phyloP scores from a whole-genome alignment of 2,888 invertebrate genomes.

The Andricus curvator region DNA sequence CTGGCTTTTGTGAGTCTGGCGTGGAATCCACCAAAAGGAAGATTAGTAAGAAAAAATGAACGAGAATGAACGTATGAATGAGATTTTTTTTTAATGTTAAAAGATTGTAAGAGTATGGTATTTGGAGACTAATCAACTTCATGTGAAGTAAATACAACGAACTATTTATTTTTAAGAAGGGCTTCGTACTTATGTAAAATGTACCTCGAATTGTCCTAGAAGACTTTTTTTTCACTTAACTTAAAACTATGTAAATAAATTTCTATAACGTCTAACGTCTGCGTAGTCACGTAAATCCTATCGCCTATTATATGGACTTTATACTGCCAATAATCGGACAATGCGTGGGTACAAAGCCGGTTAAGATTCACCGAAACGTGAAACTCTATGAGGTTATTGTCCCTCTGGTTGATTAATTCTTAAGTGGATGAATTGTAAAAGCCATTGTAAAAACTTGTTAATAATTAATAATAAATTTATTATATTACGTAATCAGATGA shows the following conservation, averaged over 20 bases:
- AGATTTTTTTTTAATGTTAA: background rate
- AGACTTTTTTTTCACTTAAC: background rate
- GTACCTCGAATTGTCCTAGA: background rate
- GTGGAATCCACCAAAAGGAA: too few species aligned
- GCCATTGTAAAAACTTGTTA: constrained; percentile 74
- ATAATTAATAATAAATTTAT: constrained; percentile 74
- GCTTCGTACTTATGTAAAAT: constrained; percentile 5
- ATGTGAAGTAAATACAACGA: constrained; percentile 26
- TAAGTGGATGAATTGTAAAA: constrained; percentile 63
- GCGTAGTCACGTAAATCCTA: background rate
- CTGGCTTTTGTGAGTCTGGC: too few species aligned
- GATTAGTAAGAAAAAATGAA: background rate
- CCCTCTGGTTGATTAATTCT: constrained; percentile 69
- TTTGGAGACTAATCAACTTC: constrained; percentile 1
- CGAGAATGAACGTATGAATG: background rate
- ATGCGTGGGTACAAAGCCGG: constrained; percentile 15
- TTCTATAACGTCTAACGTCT: background rate
- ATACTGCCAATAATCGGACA: constrained; percentile 35
- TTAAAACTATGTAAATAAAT: constrained; percentile 22
- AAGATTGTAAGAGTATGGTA: background rate
- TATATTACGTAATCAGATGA: constrained; percentile 62
- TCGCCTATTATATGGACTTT: constrained; percentile 7
- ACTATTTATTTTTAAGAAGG: constrained; percentile 14
- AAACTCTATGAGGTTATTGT: constrained; percentile 53
- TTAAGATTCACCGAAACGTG: constrained; percentile 17